Percentiles rank a stretch among this genome's conserved stretches.
phyloP scores from a whole-genome alignment of 2,888 invertebrate genomes.

The Caenorhabditis sp. region DNA sequence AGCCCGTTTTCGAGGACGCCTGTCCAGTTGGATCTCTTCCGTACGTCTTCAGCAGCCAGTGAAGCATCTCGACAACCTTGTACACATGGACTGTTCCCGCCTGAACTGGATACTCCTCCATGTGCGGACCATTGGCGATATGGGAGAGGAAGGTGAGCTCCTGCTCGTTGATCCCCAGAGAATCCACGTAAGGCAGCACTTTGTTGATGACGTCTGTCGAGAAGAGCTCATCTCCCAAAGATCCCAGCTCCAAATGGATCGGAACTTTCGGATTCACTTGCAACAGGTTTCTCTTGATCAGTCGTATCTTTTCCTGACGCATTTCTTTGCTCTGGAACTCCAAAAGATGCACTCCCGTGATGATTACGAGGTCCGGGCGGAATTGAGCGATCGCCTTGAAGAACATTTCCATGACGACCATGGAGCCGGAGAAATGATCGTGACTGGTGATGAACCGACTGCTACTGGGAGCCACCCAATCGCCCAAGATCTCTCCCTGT shows the following conservation, averaged over 20 bases:
- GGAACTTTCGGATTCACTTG: slow-evolving; percentile 79
- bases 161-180: slow-evolving; percentile 81
- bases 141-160: slow-evolving; percentile 80
- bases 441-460: slow-evolving; percentile 81
- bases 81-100: slow-evolving; percentile 80
- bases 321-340: slow-evolving; percentile 79
- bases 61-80: slow-evolving; percentile 81
- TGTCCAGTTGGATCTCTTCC: slow-evolving; percentile 79
- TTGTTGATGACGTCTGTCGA: slow-evolving; percentile 79
- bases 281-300: slow-evolving; percentile 78
- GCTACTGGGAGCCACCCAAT: slow-evolving; percentile 79
- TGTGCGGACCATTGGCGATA: slow-evolving; percentile 80
- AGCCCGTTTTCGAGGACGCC: slow-evolving; percentile 68
- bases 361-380: slow-evolving; percentile 80
- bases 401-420: slow-evolving; percentile 80
- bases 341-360: slow-evolving; percentile 80
- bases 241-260: slow-evolving; percentile 81
- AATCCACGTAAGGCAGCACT: slow-evolving; percentile 80
- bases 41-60: slow-evolving; percentile 80
- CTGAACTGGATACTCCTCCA: slow-evolving; percentile 74
- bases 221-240: slow-evolving; percentile 80
- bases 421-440: slow-evolving; percentile 79
- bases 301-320: slow-evolving; percentile 77
- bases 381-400: slow-evolving; percentile 79
- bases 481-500: slow-evolving; percentile 80